Evolutionary conservation across 2,797 vertebrate genomes (phyloP).

Genomic region (Rallus crepitans): DNA sequence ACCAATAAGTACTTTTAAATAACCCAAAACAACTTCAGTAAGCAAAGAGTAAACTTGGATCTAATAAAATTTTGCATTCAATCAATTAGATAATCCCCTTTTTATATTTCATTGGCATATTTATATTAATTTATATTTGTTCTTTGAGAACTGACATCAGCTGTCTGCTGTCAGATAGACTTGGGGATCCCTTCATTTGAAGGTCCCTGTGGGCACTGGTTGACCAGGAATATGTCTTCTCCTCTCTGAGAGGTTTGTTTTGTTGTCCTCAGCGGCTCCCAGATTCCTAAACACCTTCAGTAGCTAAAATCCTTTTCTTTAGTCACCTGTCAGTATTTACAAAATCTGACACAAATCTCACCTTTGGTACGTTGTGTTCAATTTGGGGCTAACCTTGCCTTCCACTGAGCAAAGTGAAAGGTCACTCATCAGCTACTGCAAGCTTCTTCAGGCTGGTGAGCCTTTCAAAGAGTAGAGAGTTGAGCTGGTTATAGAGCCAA

Average conservation of each 20-base stretch:
- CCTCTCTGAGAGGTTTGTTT: neutral
- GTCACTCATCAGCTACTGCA: neutral
- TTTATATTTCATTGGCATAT: neutral
- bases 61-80: neutral
- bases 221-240: neutral
- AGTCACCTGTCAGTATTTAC: neutral
- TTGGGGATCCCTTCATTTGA: neutral
- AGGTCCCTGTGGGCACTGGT: neutral
- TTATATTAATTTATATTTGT: neutral
- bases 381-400: neutral
- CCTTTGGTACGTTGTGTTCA: neutral
- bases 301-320: neutral
- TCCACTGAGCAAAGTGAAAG: neutral
- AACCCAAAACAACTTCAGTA: neutral
- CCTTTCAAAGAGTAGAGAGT: neutral
- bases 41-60: neutral
- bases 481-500: neutral
- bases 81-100: neutral
- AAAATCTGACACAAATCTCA: neutral
- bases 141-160: neutral
- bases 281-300: neutral
- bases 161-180: neutral
- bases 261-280: neutral
- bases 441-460: neutral
- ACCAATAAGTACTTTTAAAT: neutral